Evolutionary conservation across 2,888 invertebrate genomes (phyloP).

Genomic region (Philonicus albiceps): DNA sequence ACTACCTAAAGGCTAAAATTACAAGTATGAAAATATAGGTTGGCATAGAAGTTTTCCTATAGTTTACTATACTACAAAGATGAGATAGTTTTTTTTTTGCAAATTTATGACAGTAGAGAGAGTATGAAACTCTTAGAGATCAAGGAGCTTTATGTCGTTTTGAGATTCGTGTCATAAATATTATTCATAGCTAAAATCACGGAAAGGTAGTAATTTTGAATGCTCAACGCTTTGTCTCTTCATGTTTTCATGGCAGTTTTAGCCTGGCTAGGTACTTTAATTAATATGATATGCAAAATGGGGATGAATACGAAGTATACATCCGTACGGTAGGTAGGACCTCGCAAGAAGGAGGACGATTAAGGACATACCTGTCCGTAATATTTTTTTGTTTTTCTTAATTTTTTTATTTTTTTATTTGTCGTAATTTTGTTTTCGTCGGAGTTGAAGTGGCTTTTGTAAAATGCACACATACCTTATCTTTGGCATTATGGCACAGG

Average conservation of each 20-base stretch:
- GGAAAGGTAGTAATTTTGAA: background rate
- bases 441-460: background rate
- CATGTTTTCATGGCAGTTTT: background rate
- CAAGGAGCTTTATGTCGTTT: too few species aligned
- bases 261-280: background rate
- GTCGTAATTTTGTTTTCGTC: background rate
- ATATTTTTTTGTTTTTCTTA: background rate
- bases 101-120: too few species aligned
- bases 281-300: background rate
- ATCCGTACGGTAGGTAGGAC: background rate
- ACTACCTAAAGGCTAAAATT: too few species aligned
- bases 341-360: background rate
- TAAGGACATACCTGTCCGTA: background rate
- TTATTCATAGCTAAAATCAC: background rate
- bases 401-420: background rate
- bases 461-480: constrained; percentile 22
- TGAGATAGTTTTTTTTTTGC: too few species aligned
- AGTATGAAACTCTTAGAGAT: too few species aligned
- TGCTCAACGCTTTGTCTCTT: background rate
- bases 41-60: too few species aligned
- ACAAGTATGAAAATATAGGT: too few species aligned
- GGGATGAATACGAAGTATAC: background rate
- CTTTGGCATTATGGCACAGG: background rate
- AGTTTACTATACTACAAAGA: too few species aligned
- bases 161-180: too few species aligned